phyloP scores from a whole-genome alignment of 1,140 invertebrate species.

The Lordiphosa stackelbergi region DNA sequence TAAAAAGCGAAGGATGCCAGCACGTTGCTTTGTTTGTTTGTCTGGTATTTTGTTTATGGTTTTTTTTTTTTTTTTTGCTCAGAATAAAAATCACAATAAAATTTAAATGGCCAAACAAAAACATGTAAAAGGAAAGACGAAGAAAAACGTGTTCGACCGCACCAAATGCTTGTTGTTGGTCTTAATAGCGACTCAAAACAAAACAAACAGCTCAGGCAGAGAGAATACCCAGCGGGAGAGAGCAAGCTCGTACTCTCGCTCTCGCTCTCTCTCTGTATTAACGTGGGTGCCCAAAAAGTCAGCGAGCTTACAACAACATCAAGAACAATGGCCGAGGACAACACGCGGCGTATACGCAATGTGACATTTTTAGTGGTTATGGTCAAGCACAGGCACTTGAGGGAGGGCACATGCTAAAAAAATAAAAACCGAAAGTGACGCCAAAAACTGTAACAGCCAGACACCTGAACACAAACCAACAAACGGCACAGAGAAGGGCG shows the following conservation, averaged over 20 bases:
- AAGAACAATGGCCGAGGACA: slow-evolving; percentile 52
- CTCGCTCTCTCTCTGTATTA: neutral
- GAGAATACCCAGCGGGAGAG: slow-evolving; percentile 11
- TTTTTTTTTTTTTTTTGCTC: slow-evolving; percentile 15
- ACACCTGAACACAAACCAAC: slow-evolving; percentile 43
- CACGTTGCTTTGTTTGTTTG: slow-evolving; percentile 20
- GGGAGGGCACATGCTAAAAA: slow-evolving; percentile 53
- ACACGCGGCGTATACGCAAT: slow-evolving; percentile 72
- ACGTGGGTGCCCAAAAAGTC: slow-evolving; percentile 42
- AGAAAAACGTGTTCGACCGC: slow-evolving; percentile 42
- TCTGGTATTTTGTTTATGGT: slow-evolving; percentile 30
- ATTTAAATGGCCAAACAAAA: slow-evolving; percentile 60
- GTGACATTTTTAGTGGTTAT: slow-evolving; percentile 73
- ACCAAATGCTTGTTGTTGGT: slow-evolving; percentile 18
- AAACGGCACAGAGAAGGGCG: slow-evolving; percentile 9
- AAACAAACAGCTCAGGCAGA: slow-evolving; percentile 58
- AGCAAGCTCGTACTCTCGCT: slow-evolving; percentile 15
- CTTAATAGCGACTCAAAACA: slow-evolving; percentile 54
- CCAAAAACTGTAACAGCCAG: slow-evolving; percentile 45
- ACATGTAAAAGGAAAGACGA: slow-evolving; percentile 11
- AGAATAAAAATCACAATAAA: slow-evolving; percentile 67
- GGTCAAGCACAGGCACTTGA: slow-evolving; percentile 69
- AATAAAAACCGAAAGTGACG: slow-evolving; percentile 55
- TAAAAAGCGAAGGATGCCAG: slow-evolving; percentile 25
- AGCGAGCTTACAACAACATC: slow-evolving; percentile 39